Base-by-base conservation (phyloP, 2,888 invertebrate species). In the Mesopsocus fuscifrons region DNA sequence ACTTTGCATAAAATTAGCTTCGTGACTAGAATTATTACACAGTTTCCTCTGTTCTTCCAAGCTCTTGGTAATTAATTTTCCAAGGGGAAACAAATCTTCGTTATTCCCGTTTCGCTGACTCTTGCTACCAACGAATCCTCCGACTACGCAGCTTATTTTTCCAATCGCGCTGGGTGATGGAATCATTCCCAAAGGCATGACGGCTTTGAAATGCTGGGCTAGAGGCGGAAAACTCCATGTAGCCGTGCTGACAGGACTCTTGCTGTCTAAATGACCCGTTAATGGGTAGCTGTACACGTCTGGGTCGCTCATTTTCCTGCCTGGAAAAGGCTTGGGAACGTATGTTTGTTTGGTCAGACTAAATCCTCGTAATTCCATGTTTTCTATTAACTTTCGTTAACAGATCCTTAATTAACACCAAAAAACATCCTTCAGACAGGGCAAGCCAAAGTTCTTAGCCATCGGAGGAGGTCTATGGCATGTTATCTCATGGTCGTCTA, bases 51-150 rank as follows among this genome's bases (percentile, higher is more conserved):
- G n/a, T 9, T 38, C n/a, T 13, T 38, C 21, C 21, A 20, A 38
- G 20, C 17, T n/a, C n/a, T 38, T 20, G 11, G 20, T 13, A 13
- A 38, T 38, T 6, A 38, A 15, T 6, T 21, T 20, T 3, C 38
- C 38, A 16, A 38, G 11, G 21, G 17, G n/a, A 5, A 13, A 38
- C 15, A 20, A 6, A 5, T 38, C 20, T 5, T 3, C 21, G 15
- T 38, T 38, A 20, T 21, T 20, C 13, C 4, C 20, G 20, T 38
- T 38, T 17, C 13, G 18, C 11, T 38, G 38, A 20, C 38, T 38
- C 20, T 38, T 38, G 21, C 38, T 38, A 5, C 38, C 38, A 18
- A 38, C 20, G 20, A 38, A 38, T 3, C 38, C 38, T 5, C 38
- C 38, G 38, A 38, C 38, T n/a, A 38, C 26, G 11, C 11, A 26